These are phyloP conservation scores for Drosophila lini DNA, from an alignment of 1,140 invertebrate genomes.

Conservation along the genomic window DNA sequence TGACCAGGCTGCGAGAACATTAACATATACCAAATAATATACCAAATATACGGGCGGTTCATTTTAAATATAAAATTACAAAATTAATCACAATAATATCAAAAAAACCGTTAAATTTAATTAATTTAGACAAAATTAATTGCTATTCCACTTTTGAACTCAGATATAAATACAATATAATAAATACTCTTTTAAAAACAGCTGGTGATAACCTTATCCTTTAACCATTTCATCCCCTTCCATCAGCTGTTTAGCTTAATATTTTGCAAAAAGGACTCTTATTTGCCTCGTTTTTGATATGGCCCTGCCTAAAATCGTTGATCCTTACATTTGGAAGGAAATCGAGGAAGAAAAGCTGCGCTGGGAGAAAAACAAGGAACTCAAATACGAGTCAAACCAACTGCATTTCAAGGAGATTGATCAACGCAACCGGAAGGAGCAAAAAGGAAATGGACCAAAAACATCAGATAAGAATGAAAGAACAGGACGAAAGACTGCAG, in stretches of 20 bases:
- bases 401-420: slow-evolving; percentile 7
- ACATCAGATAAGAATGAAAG: not conserved
- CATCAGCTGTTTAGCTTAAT: not conserved
- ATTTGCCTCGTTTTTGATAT: not conserved
- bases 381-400: not conserved
- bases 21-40: no score
- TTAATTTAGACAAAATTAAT: not conserved
- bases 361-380: slow-evolving; percentile 6
- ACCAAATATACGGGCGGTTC: not conserved
- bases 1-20: not conserved
- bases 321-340: slow-evolving; percentile 9
- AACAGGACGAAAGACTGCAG: not conserved
- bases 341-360: slow-evolving; percentile 5
- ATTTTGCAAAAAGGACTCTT: not conserved
- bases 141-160: not conserved
- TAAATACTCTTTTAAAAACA: not conserved
- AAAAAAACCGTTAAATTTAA: not conserved
- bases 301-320: not conserved
- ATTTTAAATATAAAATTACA: not conserved
- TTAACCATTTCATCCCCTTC: not conserved
- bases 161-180: not conserved
- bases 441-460: slow-evolving; percentile 1
- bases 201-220: not conserved
- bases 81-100: not conserved
- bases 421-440: slow-evolving; percentile 8